phyloP scores from a whole-genome alignment of 2,797 vertebrate genomes.

The Falco berigora region DNA sequence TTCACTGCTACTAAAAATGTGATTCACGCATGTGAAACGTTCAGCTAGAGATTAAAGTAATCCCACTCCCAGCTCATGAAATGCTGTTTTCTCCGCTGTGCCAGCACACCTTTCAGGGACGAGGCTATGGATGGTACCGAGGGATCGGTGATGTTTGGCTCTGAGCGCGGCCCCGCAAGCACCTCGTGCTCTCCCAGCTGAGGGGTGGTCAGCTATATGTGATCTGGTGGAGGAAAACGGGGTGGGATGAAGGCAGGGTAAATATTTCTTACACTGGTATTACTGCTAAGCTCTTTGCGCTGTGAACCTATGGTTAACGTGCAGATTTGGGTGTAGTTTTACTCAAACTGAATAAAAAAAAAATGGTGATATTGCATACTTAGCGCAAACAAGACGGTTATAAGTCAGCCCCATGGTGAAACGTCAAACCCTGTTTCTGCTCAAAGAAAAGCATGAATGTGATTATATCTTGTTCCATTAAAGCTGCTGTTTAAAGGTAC shows the following conservation, averaged over 20 bases:
- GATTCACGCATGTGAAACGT: background rate
- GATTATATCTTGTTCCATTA: background rate
- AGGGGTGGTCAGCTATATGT: rapidly evolving
- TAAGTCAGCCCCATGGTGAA: background rate
- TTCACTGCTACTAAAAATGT: background rate
- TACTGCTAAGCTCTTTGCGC: background rate
- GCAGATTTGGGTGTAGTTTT: background rate
- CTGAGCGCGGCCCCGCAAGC: rapidly evolving
- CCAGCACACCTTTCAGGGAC: background rate
- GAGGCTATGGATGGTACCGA: background rate
- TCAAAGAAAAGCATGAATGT: background rate
- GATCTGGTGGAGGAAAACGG: background rate
- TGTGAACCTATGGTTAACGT: background rate
- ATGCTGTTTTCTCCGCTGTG: background rate
- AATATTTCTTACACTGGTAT: background rate
- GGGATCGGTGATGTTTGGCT: rapidly evolving
- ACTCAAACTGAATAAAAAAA: background rate
- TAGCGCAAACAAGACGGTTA: background rate
- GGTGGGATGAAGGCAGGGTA: background rate
- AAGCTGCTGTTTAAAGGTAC: background rate
- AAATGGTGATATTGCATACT: background rate
- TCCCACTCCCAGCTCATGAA: background rate
- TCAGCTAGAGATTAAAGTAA: background rate
- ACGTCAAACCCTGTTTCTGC: background rate
- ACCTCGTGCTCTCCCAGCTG: background rate